Evolutionary conservation across 2,888 invertebrate genomes (phyloP).

Genomic region (Microctonus aethiopoides): DNA sequence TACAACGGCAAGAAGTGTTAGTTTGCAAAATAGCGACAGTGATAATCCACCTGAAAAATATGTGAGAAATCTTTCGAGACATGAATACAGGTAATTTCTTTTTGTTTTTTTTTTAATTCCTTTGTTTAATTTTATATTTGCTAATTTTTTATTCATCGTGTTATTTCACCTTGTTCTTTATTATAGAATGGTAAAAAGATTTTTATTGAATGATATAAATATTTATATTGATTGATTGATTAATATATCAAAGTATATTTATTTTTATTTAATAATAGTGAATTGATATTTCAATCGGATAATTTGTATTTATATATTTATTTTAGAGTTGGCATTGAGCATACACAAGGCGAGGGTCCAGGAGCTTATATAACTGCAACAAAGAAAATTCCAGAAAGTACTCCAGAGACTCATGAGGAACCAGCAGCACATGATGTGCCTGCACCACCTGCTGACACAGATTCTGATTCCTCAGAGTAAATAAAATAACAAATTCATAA

Average conservation of each 20-base stretch:
- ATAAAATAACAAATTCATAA: slow-evolving; percentile 51
- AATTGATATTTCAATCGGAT: too few relatives aligned
- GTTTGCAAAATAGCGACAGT: slow-evolving; percentile 85
- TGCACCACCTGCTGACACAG: slow-evolving; percentile 65
- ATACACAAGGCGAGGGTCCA: slow-evolving; percentile 79
- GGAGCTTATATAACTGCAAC: slow-evolving; percentile 78
- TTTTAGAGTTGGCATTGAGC: slow-evolving; percentile 87
- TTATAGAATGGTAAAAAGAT: too few relatives aligned
- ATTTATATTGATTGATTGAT: too few relatives aligned
- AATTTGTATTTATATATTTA: not conserved
- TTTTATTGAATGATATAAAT: too few relatives aligned
- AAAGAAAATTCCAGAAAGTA: slow-evolving; percentile 60
- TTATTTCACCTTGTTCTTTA: too few relatives aligned
- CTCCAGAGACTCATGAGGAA: slow-evolving; percentile 57
- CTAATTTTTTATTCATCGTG: too few relatives aligned
- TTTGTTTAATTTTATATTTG: too few relatives aligned
- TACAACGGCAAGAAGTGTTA: slow-evolving; percentile 94
- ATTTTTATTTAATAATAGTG: too few relatives aligned
- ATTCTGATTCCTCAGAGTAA: slow-evolving; percentile 70
- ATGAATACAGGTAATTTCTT: slow-evolving; percentile 85
- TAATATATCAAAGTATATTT: too few relatives aligned
- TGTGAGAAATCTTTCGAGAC: slow-evolving; percentile 94
- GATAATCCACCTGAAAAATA: slow-evolving; percentile 97
- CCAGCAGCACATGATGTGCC: slow-evolving; percentile 60
- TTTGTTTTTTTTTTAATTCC: not conserved